Evolutionary conservation across 2,113 vertebrate species (phyloP), one percentile per base, ranked within the genome.

Genomic region (Gymnobelideus leadbeateri): DNA sequence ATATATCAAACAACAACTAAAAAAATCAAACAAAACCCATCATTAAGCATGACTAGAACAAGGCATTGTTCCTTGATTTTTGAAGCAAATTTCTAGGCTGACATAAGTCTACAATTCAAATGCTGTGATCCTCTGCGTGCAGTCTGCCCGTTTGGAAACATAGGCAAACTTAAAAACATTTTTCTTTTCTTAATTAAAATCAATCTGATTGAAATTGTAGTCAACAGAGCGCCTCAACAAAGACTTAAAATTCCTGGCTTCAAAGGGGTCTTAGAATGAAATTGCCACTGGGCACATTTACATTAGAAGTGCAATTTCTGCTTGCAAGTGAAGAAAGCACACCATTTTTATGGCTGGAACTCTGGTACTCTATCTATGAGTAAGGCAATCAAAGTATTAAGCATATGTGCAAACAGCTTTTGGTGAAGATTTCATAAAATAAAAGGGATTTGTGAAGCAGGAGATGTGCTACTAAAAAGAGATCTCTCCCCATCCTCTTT

Each of bases 261-360:
- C 96, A 55, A 93, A 97, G 93, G 96, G 95, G 24, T 95, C 95
- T 97, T 84, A 91, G 92, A 95, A 96, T 94, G 96, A 93, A 93
- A 96, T 95, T 90, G 93, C 93, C 98, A 96, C 50, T 91, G 90
- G 95, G 94, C 89, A 96, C 97, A 93, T 97, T 77, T 97, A 94
- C 97, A 94, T 93, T 61, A 95, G 93, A 97, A 97, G 93, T 97
- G 96, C 97, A 97, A 97, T 98, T 97, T 98, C 97, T 98, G 96
- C 91, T 92, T 91, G 92, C 96, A 91, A 97, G 95, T 90, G 95
- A 97, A 97, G 96, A 97, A 97, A 98, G 97, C 94, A 19, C 97
- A 95, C 92, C 95, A 97, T 97, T 97, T 95, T 92, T 95, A 96
- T 94, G 96, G 96, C 97, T 98, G 96, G 96, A 98, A 98, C 98